Evolutionary conservation across 2,113 vertebrate genomes (phyloP).

Genomic region (Gobio gobio): DNA sequence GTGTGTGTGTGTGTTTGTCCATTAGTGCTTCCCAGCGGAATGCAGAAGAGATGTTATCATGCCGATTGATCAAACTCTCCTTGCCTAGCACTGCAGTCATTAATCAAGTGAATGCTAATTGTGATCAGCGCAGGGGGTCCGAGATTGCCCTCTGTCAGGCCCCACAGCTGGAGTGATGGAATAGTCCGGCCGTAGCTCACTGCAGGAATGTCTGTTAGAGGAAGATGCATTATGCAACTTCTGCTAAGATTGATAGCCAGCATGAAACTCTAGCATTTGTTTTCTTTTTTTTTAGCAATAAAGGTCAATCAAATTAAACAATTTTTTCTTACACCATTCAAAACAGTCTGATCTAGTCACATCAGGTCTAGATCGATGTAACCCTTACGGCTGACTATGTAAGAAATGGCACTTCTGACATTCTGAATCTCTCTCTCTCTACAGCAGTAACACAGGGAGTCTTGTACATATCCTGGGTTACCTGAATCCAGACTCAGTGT

Average conservation of each 20-base stretch:
- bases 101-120: slow-evolving; percentile 54
- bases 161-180: slow-evolving; percentile 28
- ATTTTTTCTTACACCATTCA: slow-evolving; percentile 7
- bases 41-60: slow-evolving; percentile 16
- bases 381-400: background rate
- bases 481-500: background rate
- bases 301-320: slow-evolving; percentile 41
- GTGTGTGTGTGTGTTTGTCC: slow-evolving; percentile 24
- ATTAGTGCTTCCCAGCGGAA: slow-evolving; percentile 15
- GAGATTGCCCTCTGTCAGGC: slow-evolving; percentile 37
- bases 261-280: slow-evolving; percentile 25
- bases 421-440: background rate
- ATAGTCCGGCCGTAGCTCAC: slow-evolving; percentile 31
- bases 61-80: slow-evolving; percentile 34
- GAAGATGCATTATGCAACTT: slow-evolving; percentile 49
- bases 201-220: slow-evolving; percentile 45
- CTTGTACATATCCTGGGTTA: background rate
- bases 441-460: background rate
- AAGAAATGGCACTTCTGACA: background rate
- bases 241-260: slow-evolving; percentile 27
- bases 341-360: background rate
- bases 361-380: background rate
- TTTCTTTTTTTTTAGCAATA: slow-evolving; percentile 51
- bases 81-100: slow-evolving; percentile 18
- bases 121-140: slow-evolving; percentile 27